Evolutionary conservation across 2,113 vertebrate genomes (phyloP), one percentile per base, ranked within the genome.

Genomic region (Amazona guildingii): DNA sequence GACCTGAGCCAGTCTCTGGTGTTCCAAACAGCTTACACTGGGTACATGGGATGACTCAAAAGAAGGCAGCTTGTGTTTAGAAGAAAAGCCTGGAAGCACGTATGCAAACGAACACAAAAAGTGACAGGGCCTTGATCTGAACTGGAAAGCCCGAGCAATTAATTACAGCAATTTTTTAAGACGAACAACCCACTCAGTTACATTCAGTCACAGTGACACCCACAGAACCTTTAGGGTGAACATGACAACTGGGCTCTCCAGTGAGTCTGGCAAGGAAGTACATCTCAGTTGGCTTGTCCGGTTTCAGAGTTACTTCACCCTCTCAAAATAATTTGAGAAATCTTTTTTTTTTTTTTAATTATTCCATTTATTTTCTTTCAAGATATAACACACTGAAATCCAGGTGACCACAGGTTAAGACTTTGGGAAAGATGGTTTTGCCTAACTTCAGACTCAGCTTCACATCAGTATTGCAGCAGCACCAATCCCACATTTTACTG

Each of bases 1-100:
- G 2, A 3, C 11, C 35, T 77, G 15, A 91, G 10, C 3, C 25
- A 43, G 10, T 83, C 48, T 0, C 0, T 43, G 28, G 3, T 23
- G 80, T 83, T 83, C 64, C 54, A 41, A 55, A 33, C 3, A 44
- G 10, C 11, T 69, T 44, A 43, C 14, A 7, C 2, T 6, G n/a
- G 11, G 77, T 39, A 33, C 21, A 29, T 2, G 6, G 8, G 5
- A 27, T 0, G 1, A 13, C 13, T 46, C 35, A 54, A 35, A 28
- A 80, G 11, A 72, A 83, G 35, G 24, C 17, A 78, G 33, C 1
- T 55, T 0, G 0, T n/a, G 10, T 74, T 59, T 69, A 41, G 19
- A 6, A 55, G 19, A 81, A 64, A 62, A 67, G 2, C 14, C 20
- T 66, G 12, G 17, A 78, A 81, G 13, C 9, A 48, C 8, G 20